Evolutionary conservation across 2,797 vertebrate genomes (phyloP), one percentile per base, ranked within the genome.

Genomic region (Muscicapa striata): DNA sequence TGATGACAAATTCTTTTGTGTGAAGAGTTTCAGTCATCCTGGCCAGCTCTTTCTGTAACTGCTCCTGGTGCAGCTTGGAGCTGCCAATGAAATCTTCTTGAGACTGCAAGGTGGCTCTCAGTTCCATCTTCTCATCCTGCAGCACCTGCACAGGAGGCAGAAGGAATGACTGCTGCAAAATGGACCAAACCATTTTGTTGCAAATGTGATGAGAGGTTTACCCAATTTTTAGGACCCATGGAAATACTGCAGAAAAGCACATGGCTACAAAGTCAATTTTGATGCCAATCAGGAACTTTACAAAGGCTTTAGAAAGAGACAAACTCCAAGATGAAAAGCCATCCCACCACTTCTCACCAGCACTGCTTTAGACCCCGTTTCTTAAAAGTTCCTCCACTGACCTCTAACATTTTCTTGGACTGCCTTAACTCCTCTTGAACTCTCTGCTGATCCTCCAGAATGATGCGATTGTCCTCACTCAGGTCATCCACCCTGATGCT

Each of bases 111-210:
- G 98, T 98, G 81, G 97, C 97, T 51, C 91, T 98, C 55, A 98
- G 97, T 38, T 98, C 98, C 66, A 96, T 97, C 88, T 98, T 98
- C 95, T 98, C 98, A 93, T 98, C 98, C 69, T 97, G 97, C 10
- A 98, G 92, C 77, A 97, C 95, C 98, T 99, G 96, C 58, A 69
- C 0, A 6, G 48, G 40, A 89, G 23, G 57, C 21, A 86, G 63
- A 66, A 57, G 46, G 52, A 68, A 87, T 6, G 43, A 76, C 21
- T 67, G 40, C 2, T 46, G 43, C 58, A 80, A 73, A 66, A 73
- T 14, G 20, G 38, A 93, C 19, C 21, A 84, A 59, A 83, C 32
- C 4, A 3, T 24, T 57, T 72, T 34, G 57, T 8, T 49, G 29
- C 32, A 51, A 51, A 55, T 0, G 14, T 4, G 2, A 38, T 8